Evolutionary conservation across 2,888 invertebrate genomes (phyloP), one percentile per base, ranked within the genome.

Genomic region (Xestobium rufovillosum): DNA sequence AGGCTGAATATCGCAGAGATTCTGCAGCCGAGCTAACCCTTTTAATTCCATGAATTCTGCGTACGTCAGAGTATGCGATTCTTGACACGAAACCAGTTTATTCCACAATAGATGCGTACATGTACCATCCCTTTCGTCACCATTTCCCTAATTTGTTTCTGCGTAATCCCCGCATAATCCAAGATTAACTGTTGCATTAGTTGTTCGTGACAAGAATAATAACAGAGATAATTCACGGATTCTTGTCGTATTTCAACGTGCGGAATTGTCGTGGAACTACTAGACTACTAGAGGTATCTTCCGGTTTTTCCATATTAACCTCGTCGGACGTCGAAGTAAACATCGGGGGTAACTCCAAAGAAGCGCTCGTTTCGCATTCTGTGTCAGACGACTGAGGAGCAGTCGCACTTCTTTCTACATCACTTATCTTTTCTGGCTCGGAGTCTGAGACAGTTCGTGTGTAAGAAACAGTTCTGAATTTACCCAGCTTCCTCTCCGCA

Each of bases 31-130:
- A 1, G 80, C 78, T 26, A 79, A 60, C 13, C 68, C 66, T 47
- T 78, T 69, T 30, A 83, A 61, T 57, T 82, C 81, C 31, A 69
- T 63, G 49, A 83, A 78, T 57, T 83, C 82, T 2, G 61, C 60
- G 49, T 72, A 80, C 3, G 66, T 71, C 55, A 81, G 65, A 29
- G 60, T 55, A 38, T 59, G 65, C 25, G 59, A 57, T 33, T 68
- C 70, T 41, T 69, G 68, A 23, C 57, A 61, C 28, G 62, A 60
- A n/a, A 78, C 61, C 36, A 83, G 63, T 51, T 78, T 72, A 47
- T 78, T 75, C 83, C 83, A 83, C 3, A 83, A 63, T n/a, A 74
- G 62, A 59, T 82, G 80, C 23, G 80, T 75, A 31, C 80, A 53
- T 81, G 76, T 9, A 77, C 67, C 53, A 75, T 75, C 11, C 82